Conservation (phyloP, 2,113 vertebrate species). For the Heptranchias perlo region DNA sequence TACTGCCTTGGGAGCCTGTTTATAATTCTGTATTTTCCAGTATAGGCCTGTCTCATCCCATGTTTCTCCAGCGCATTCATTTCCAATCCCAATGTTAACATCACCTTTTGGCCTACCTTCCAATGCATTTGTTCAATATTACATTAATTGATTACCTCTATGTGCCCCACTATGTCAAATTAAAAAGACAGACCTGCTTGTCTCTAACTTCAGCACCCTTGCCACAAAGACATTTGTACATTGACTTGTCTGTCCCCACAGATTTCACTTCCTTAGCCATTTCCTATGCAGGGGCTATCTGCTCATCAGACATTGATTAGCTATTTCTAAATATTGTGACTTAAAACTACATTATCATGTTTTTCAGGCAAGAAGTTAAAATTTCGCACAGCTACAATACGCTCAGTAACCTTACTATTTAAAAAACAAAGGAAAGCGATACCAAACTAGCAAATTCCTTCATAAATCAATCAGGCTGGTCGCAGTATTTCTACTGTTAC, state of each 20-base stretch:
- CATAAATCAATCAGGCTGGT: background rate
- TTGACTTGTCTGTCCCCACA: background rate
- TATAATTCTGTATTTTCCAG: background rate
- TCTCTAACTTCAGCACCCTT: background rate
- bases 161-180: background rate
- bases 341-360: background rate
- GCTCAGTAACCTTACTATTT: background rate
- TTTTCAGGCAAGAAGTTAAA: background rate
- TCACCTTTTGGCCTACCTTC: background rate
- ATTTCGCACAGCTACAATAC: background rate
- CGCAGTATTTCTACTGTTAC: background rate
- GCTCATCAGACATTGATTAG: background rate
- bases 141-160: background rate
- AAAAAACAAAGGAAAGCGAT: background rate
- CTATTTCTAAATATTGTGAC: background rate
- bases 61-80: background rate
- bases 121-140: background rate
- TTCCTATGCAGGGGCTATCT: background rate
- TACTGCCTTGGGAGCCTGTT: too few species aligned
- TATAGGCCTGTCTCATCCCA: background rate
- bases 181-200: background rate
- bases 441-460: background rate
- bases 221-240: background rate
- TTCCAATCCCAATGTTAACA: background rate
- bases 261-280: background rate